A percentile compares a stretch with the other conserved stretches of the same genome.
Evolutionary conservation across 2,113 vertebrate species (phyloP).

Genomic region (Catharus bicknelli): DNA sequence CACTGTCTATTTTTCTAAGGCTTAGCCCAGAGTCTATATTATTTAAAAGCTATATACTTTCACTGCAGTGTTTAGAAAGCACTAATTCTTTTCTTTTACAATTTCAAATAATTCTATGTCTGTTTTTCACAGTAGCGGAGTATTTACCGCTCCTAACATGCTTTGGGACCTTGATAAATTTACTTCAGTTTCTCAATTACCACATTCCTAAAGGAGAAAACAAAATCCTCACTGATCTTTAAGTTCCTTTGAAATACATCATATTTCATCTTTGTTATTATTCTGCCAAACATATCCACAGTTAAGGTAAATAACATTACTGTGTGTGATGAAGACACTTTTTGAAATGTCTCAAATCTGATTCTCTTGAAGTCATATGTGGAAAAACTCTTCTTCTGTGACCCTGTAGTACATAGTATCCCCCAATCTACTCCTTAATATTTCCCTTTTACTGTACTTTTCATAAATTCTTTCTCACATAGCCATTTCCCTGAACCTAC

Average conservation of each 20-base stretch:
- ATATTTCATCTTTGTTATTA: slow-evolving; percentile 5
- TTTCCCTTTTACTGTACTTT: background rate
- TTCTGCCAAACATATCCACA: background rate
- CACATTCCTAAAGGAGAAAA: background rate
- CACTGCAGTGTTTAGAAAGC: background rate
- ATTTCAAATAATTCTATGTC: background rate
- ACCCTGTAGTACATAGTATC: background rate
- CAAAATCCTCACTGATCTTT: background rate
- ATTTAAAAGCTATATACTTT: background rate
- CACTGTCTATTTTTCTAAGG: background rate
- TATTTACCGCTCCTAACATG: background rate
- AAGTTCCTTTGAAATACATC: slow-evolving; percentile 34
- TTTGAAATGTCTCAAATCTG: slow-evolving; percentile 12
- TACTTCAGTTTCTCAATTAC: slow-evolving; percentile 17
- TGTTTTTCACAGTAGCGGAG: background rate
- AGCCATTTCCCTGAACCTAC: background rate
- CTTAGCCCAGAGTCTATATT: background rate
- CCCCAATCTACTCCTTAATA: background rate
- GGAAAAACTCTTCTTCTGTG: background rate
- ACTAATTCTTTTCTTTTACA: background rate
- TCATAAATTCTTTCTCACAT: background rate
- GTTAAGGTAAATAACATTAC: slow-evolving; percentile 44
- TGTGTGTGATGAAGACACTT: background rate
- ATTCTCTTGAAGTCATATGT: background rate
- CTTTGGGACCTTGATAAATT: slow-evolving; percentile 12